Evolutionary conservation across 2,888 invertebrate species (phyloP), one percentile per base, ranked within the genome.

Genomic region (Diplazon laetatorius): DNA sequence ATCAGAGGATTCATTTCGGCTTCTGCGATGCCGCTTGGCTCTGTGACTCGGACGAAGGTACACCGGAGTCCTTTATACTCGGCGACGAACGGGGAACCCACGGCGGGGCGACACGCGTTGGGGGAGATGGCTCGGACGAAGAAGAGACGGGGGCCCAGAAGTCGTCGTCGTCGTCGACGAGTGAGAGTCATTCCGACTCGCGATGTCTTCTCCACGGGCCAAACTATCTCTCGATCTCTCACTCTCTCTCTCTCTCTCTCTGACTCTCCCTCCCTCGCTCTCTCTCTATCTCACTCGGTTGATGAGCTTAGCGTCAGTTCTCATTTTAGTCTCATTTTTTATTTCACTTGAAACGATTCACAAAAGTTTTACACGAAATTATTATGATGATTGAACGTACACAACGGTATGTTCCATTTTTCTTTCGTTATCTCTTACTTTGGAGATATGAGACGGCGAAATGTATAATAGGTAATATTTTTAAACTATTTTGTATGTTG

Each of bases 1-100:
- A 91, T 87, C 87, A 91, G 89, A 88, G 89, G 89, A 89, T 89
- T 89, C 91, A 91, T 91, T 88, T 88, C 89, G 90, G 89, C 89
- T 89, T 88, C 89, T 88, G 88, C 89, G 87, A 88, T 90, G 90
- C 91, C 91, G 90, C 88, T 89, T 87, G 86, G 89, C 88, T 91
- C 88, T 91, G 90, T 91, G 91, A 90, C 90, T 90, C 86, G 81
- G 85, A 83, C 84, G 87, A 86, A 88, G 89, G 88, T 89, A 85
- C 87, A 87, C 82, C 87, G 84, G 89, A 88, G 86, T 88, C 88
- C 88, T 91, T 90, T 91, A 91, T 91, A 91, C 88, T 86, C 87
- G 35, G 55, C 88, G 83, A 72, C 59, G 82, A 82, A 82, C 84
- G 82, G 84, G 85, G 57, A 42, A 30, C 63, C 55, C 48, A 85